Evolutionary conservation across 2,113 vertebrate species (phyloP).

Genomic region (Donacobius atricapilla): DNA sequence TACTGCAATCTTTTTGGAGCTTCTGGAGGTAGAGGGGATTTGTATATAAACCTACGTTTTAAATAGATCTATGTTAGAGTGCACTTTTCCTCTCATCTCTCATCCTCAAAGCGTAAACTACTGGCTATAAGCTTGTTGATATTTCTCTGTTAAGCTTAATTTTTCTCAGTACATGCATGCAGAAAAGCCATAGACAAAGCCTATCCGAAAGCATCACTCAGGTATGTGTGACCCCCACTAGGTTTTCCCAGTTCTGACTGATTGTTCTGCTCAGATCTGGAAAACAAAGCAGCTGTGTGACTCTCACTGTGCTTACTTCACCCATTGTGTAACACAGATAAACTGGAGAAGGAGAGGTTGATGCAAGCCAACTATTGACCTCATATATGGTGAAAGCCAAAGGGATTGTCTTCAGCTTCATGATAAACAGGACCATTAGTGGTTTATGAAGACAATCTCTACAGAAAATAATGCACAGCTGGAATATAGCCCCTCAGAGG

Average conservation of each 20-base stretch:
- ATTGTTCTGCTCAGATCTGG: background rate
- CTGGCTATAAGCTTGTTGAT: background rate
- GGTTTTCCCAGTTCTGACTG: background rate
- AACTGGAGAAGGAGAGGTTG: background rate
- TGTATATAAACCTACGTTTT: background rate
- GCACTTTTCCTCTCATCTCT: background rate
- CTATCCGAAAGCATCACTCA: background rate
- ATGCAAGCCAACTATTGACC: background rate
- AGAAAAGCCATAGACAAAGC: background rate
- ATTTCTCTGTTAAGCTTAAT: background rate
- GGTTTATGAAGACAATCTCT: background rate
- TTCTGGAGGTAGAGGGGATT: background rate
- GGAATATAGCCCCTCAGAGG: background rate
- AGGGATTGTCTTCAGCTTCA: background rate
- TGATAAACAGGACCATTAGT: background rate
- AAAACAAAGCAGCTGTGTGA: background rate
- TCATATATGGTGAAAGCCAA: background rate
- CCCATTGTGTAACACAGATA: fast-evolving
- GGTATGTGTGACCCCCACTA: fast-evolving
- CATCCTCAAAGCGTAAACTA: background rate
- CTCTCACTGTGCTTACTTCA: fast-evolving
- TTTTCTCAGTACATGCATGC: background rate
- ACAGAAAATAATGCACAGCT: background rate
- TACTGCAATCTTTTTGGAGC: background rate
- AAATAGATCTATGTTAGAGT: background rate